Conservation (phyloP, 2,797 vertebrate species). For the Aselliscus stoliczkanus region DNA sequence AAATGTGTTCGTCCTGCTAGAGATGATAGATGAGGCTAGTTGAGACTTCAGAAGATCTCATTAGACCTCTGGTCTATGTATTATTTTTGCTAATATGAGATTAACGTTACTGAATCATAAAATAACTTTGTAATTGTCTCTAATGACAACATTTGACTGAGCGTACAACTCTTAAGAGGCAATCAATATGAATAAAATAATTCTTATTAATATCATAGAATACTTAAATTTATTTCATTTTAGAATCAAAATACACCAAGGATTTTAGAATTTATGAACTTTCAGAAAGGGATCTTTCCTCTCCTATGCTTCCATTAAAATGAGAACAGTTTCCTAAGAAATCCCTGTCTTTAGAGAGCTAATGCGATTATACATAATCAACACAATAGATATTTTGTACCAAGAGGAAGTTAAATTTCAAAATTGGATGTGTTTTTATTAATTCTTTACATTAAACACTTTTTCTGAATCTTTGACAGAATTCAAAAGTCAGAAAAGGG, state of each 20-base stretch:
- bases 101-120: conserved; percentile 42
- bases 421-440: conserved; percentile 12
- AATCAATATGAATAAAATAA: conserved; percentile 42
- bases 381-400: background rate
- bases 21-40: background rate
- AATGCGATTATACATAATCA: background rate
- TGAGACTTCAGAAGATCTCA: background rate
- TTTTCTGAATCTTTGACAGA: conserved; percentile 2
- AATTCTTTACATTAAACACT: conserved; percentile 33
- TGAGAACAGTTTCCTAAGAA: background rate
- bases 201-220: conserved; percentile 29
- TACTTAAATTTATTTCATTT: conserved; percentile 44
- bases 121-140: conserved; percentile 46
- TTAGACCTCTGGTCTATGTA: conserved; percentile 38
- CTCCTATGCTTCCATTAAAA: background rate
- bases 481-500: conserved; percentile 27
- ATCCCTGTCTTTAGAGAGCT: background rate
- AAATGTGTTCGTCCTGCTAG: background rate
- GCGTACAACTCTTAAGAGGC: conserved; percentile 39
- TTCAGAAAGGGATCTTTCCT: conserved; percentile 11
- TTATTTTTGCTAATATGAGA: conserved; percentile 53
- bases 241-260: conserved; percentile 49
- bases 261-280: conserved; percentile 43
- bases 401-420: conserved; percentile 18
- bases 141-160: conserved; percentile 76